phyloP scores from a whole-genome alignment of 2,113 vertebrate species.

The Andinoacara biseriatus region DNA sequence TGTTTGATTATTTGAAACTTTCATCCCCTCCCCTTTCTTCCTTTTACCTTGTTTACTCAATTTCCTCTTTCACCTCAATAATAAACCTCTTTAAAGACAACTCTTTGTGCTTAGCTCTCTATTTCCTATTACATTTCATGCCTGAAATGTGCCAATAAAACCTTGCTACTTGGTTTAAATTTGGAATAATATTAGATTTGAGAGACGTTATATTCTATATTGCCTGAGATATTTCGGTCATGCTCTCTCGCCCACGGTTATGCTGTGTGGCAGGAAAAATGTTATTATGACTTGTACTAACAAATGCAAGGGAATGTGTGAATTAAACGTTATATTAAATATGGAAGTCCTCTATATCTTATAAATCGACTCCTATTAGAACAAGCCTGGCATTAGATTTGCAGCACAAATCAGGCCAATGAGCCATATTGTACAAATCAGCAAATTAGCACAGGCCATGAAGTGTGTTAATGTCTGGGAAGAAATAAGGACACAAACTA shows the following conservation, averaged over 20 bases:
- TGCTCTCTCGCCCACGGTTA: conserved; percentile 65
- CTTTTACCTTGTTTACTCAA: conserved; percentile 36
- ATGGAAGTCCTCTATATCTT: conserved; percentile 75
- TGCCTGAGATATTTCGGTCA: conserved; percentile 66
- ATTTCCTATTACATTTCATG: conserved; percentile 57
- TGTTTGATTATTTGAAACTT: conserved; percentile 13
- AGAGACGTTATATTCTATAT: conserved; percentile 56
- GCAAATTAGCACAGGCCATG: conserved; percentile 85
- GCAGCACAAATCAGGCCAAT: conserved; percentile 83
- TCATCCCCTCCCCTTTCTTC: background rate
- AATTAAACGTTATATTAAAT: conserved; percentile 80
- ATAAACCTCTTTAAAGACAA: conserved; percentile 50
- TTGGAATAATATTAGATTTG: conserved; percentile 71
- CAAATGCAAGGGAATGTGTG: conserved; percentile 72
- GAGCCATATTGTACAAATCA: conserved; percentile 85
- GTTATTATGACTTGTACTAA: conserved; percentile 79
- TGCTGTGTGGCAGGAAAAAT: conserved; percentile 68
- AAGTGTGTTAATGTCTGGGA: conserved; percentile 84
- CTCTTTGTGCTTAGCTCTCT: conserved; percentile 38
- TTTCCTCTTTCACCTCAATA: conserved; percentile 23
- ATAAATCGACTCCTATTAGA: conserved; percentile 81
- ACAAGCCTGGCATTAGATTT: conserved; percentile 80
- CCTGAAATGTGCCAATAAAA: conserved; percentile 67
- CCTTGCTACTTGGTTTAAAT: conserved; percentile 42
- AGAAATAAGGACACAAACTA: conserved; percentile 80